A percentile compares a stretch with the other conserved stretches of the same genome.
Conservation (phyloP, 2,113 vertebrate genomes). For the Lepisosteus oculatus region DNA sequence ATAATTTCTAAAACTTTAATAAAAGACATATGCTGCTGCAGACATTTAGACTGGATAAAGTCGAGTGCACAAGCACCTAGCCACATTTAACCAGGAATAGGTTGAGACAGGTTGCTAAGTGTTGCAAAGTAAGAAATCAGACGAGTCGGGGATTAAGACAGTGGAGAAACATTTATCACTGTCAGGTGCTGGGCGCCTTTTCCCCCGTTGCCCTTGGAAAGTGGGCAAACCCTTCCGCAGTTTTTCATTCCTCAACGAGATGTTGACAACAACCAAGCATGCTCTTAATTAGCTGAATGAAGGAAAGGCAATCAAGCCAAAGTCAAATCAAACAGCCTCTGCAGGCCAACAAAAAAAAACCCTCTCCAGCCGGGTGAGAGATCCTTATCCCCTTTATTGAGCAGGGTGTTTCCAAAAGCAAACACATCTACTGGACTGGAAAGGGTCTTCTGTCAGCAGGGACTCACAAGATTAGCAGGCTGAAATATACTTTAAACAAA, state of each 20-base stretch:
- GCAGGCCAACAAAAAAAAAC: not conserved
- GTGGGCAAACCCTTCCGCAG: not conserved
- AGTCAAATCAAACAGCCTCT: slow-evolving; percentile 4
- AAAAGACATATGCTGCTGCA: too few species aligned
- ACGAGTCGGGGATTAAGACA: not conserved
- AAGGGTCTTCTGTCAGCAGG: slow-evolving; percentile 8
- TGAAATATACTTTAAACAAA: slow-evolving; percentile 14
- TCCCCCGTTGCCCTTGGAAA: not conserved
- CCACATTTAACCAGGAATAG: too few species aligned
- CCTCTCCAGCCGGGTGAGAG: not conserved
- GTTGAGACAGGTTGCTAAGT: too few species aligned
- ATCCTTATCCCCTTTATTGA: slow-evolving; percentile 17
- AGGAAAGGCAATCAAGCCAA: not conserved
- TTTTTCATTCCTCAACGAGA: not conserved
- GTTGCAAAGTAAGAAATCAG: not conserved
- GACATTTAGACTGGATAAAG: too few species aligned
- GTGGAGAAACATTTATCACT: not conserved
- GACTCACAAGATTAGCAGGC: not conserved
- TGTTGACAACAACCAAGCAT: not conserved
- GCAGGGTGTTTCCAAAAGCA: slow-evolving; percentile 13
- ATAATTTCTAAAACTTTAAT: too few species aligned
- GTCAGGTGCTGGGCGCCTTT: not conserved
- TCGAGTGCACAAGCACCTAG: too few species aligned
- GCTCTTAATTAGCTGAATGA: not conserved
- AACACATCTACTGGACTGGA: not conserved